Conservation (phyloP, 2,113 vertebrate genomes). For the Pogona vitticeps region DNA sequence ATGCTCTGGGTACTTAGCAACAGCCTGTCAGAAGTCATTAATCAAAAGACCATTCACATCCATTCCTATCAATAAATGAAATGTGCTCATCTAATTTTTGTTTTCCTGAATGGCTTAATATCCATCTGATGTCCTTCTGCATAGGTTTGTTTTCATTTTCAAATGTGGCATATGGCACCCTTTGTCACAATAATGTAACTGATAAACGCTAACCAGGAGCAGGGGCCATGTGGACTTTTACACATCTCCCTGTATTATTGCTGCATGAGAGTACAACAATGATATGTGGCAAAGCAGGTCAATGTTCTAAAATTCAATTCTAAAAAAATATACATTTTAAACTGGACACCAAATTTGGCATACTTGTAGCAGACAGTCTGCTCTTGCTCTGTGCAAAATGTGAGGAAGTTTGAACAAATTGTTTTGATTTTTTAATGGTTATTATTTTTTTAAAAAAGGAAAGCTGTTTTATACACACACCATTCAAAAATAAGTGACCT, state of each 20-base stretch:
- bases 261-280: too few species aligned
- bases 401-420: too few species aligned
- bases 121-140: slow-evolving; percentile 26
- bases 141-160: slow-evolving; percentile 14
- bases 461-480: too few species aligned
- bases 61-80: slow-evolving; percentile 9
- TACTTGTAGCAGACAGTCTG: too few species aligned
- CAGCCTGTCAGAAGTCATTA: slow-evolving; percentile 66
- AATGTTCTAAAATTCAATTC: too few species aligned
- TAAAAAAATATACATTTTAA: too few species aligned
- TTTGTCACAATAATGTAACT: slow-evolving; percentile 10
- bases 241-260: not conserved
- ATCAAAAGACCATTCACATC: slow-evolving; percentile 53
- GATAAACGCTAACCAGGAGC: not conserved
- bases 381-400: too few species aligned
- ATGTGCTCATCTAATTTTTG: not conserved
- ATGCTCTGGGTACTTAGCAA: slow-evolving; percentile 48
- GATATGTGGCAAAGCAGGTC: too few species aligned
- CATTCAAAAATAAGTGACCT: too few species aligned
- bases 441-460: too few species aligned
- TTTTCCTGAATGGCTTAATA: slow-evolving; percentile 26
- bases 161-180: not conserved
- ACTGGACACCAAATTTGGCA: too few species aligned
- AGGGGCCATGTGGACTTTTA: not conserved
- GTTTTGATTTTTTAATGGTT: too few species aligned